A percentile compares a stretch with the other conserved stretches of the same genome.
Evolutionary conservation across 2,113 vertebrate species (phyloP).

Genomic region (Tetraodon nigroviridis): DNA sequence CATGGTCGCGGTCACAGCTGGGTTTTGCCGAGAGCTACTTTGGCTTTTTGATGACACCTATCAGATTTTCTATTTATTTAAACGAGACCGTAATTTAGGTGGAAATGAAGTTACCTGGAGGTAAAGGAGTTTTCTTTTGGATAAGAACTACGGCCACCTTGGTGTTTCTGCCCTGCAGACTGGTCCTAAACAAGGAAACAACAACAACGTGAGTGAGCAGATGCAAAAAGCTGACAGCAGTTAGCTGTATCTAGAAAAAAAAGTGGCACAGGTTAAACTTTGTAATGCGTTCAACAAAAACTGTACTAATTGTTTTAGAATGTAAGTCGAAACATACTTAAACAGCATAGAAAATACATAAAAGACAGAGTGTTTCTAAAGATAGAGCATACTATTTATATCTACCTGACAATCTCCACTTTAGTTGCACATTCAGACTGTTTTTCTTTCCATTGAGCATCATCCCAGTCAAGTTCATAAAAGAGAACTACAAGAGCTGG

Average conservation of each 20-base stretch:
- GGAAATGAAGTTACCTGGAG: constrained; percentile 80
- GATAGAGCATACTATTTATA: too few species aligned
- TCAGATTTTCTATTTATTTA: too few species aligned
- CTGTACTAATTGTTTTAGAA: neutral
- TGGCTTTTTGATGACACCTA: neutral
- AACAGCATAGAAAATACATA: too few species aligned
- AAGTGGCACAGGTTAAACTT: too few species aligned
- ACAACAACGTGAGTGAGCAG: neutral
- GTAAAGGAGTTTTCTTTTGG: constrained; percentile 96
- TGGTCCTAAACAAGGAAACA: constrained; percentile 76
- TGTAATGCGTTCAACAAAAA: too few species aligned
- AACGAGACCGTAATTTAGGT: too few species aligned
- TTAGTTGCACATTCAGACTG: constrained; percentile 93
- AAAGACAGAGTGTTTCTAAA: too few species aligned
- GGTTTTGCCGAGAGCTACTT: neutral
- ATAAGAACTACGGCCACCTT: constrained; percentile 98
- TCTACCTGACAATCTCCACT: constrained; percentile 95
- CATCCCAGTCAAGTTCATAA: constrained; percentile 98
- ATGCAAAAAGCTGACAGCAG: neutral
- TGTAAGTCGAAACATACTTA: too few species aligned
- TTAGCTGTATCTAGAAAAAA: too few species aligned
- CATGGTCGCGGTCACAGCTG: neutral
- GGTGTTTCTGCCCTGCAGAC: constrained; percentile 95
- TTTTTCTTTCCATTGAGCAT: constrained; percentile 96
- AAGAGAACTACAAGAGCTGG: constrained; percentile 96